phyloP scores from a whole-genome alignment of 2,797 vertebrate genomes.

The Sebastes hopkinsi region DNA sequence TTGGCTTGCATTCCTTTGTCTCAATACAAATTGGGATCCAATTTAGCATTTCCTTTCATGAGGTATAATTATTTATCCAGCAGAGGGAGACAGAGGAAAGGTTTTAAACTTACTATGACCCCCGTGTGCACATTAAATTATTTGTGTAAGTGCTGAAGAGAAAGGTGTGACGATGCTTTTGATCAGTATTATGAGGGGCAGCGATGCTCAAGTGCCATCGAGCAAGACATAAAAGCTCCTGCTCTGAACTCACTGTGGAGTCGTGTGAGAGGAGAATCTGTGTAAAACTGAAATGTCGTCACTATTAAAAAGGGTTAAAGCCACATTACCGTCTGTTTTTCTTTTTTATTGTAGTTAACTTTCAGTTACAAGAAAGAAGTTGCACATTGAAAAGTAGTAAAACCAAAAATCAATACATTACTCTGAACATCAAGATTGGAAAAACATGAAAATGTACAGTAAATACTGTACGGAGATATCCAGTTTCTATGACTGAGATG shows the following conservation, averaged over 20 bases:
- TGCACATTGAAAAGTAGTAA: slow-evolving; percentile 55
- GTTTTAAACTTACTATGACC: not conserved
- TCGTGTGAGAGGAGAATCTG: not conserved
- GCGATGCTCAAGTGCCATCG: too few species aligned
- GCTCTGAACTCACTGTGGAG: not conserved
- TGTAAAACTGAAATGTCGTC: not conserved
- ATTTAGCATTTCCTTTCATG: not conserved
- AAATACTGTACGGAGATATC: slow-evolving; percentile 39
- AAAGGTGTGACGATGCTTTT: not conserved
- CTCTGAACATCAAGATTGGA: slow-evolving; percentile 31
- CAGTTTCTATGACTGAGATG: slow-evolving; percentile 12
- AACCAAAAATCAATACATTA: slow-evolving; percentile 30
- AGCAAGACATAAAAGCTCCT: not conserved
- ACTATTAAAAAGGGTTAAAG: slow-evolving; percentile 25
- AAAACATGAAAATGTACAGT: slow-evolving; percentile 22
- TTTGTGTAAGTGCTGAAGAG: not conserved
- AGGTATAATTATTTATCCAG: slow-evolving; percentile 23
- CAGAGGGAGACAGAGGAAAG: slow-evolving; percentile 53
- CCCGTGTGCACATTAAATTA: not conserved
- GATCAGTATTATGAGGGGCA: not conserved
- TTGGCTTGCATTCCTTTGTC: not conserved
- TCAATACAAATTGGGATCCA: not conserved
- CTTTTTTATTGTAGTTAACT: slow-evolving; percentile 47
- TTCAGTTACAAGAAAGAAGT: slow-evolving; percentile 52
- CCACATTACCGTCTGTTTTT: slow-evolving; percentile 29